Conservation (phyloP, 2,888 invertebrate genomes). For the Drosophila recens region DNA sequence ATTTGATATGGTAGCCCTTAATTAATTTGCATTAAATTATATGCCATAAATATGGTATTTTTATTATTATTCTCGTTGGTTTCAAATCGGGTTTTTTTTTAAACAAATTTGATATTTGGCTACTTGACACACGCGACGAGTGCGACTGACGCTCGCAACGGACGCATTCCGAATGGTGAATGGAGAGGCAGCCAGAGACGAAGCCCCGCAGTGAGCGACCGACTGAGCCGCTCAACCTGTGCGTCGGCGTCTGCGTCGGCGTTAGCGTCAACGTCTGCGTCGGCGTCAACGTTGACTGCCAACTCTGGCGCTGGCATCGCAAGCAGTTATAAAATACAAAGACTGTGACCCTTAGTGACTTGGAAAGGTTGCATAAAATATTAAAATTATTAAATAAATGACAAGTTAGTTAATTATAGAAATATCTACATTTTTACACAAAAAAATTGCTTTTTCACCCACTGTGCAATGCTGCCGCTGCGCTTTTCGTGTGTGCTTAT, state of each 20-base stretch:
- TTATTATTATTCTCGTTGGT: constrained; percentile 19
- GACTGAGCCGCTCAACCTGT: constrained; percentile 60
- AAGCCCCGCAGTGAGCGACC: constrained; percentile 52
- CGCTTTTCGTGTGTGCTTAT: constrained; percentile 33
- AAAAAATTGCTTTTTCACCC: not conserved
- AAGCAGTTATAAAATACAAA: constrained; percentile 32
- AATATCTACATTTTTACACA: not conserved
- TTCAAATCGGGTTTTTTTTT: constrained; percentile 45
- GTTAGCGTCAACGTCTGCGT: constrained; percentile 9
- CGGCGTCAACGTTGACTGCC: constrained; percentile 7
- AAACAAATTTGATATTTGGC: constrained; percentile 15
- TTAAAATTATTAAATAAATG: not conserved
- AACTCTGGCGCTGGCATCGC: not conserved
- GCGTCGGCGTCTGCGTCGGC: constrained; percentile 54
- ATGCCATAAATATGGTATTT: constrained; percentile 9
- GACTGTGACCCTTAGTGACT: constrained; percentile 32
- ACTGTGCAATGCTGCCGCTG: constrained; percentile 42
- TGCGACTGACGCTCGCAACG: constrained; percentile 70
- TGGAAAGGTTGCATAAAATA: not conserved
- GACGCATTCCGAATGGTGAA: constrained; percentile 79
- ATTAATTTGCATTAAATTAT: constrained; percentile 45
- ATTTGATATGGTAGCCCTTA: constrained; percentile 32
- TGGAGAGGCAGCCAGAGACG: constrained; percentile 58
- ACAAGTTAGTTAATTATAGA: no score
- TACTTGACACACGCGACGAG: constrained; percentile 56